phyloP scores from a whole-genome alignment of 2,888 invertebrate genomes.

The Drosophila anceps region DNA sequence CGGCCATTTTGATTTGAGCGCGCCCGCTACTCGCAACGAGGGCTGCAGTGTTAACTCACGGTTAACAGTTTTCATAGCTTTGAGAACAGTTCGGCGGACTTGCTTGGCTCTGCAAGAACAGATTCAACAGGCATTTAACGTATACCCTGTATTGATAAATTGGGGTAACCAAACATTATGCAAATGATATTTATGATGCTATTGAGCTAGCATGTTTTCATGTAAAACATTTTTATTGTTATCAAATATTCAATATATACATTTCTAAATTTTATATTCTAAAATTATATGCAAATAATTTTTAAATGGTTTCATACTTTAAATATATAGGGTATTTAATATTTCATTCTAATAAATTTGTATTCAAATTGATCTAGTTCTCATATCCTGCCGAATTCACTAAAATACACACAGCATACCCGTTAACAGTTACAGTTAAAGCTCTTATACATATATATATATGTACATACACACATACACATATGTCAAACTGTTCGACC shows the following conservation, averaged over 20 bases:
- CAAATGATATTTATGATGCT: too few relatives aligned
- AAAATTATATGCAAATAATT: background rate
- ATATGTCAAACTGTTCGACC: conserved; percentile 8
- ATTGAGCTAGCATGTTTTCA: background rate
- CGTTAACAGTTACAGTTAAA: conserved; percentile 19
- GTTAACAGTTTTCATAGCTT: conserved; percentile 47
- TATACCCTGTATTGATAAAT: conserved; percentile 26
- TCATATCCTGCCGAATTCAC: background rate
- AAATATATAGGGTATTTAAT: background rate
- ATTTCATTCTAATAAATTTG: background rate
- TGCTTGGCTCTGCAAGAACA: too few relatives aligned
- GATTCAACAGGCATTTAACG: background rate
- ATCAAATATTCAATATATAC: background rate
- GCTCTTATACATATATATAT: background rate
- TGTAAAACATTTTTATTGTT: too few relatives aligned
- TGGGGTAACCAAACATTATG: background rate
- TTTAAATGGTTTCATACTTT: background rate
- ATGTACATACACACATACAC: background rate
- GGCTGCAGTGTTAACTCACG: conserved; percentile 36
- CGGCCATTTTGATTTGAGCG: conserved; percentile 84
- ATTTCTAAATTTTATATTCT: background rate
- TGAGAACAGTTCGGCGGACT: conserved; percentile 10
- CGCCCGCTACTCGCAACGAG: conserved; percentile 42
- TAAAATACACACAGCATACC: background rate
- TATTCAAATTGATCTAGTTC: background rate